Conservation (phyloP, 1,140 invertebrate genomes). For the Hypsibius dujardini region DNA sequence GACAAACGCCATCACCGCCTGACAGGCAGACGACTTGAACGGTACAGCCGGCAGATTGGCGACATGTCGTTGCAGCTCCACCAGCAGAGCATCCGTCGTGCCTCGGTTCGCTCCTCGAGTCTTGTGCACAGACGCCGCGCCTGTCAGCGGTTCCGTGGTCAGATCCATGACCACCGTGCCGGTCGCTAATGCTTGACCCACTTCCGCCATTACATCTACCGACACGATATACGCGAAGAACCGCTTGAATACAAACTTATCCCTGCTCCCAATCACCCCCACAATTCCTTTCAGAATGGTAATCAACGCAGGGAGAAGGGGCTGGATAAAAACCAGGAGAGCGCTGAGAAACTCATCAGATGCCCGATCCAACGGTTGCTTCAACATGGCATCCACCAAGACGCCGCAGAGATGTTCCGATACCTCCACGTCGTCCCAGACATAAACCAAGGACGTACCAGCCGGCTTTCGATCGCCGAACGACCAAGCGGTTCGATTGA, state of each 20-base stretch:
- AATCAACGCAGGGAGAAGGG: neutral
- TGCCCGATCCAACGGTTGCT: neutral
- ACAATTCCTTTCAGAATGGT: neutral
- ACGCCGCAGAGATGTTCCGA: neutral
- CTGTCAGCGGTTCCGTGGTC: neutral
- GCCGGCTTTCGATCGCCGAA: too few species aligned
- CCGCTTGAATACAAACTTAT: conserved; percentile 11
- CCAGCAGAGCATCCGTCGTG: neutral
- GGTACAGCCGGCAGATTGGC: neutral
- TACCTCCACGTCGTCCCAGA: conserved; percentile 1
- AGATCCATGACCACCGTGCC: neutral
- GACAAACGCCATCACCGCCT: neutral
- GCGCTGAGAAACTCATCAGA: neutral
- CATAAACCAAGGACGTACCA: neutral
- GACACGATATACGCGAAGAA: neutral
- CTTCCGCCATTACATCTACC: neutral
- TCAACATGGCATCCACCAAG: neutral
- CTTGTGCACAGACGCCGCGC: neutral
- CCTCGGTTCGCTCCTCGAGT: conserved; percentile 3
- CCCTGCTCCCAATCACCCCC: neutral
- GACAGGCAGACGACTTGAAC: neutral
- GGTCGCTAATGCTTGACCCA: neutral
- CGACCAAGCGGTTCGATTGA: too few species aligned
- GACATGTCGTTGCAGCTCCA: neutral
- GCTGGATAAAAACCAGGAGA: neutral